Base-by-base conservation (phyloP, 2,113 vertebrate species). In the Sylvilagus bachmani region DNA sequence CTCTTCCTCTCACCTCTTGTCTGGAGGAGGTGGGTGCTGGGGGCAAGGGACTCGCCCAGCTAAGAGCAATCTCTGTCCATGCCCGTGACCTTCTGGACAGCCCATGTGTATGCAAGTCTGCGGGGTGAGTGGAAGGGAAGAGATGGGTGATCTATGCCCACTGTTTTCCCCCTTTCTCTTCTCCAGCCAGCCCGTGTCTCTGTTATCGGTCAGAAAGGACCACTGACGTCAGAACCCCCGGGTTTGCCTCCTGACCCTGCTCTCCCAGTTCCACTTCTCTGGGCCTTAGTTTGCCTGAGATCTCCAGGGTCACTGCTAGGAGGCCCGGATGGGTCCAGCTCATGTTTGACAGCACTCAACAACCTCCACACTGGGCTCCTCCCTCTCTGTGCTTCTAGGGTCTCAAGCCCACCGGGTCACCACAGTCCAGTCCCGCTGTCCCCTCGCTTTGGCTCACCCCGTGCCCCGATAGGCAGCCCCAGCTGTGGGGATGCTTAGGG, bases 221-320 rank as follows among this genome's bases (percentile, higher is more conserved):
- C 5, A 12, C 44, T 4, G 9, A 61, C 13, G 13, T 21, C 6
- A 19, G 62, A 81, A 66, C 14, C 5, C 12, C 1, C 6, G 25
- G 7, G 16, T 22, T 58, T 49, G 5, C 6, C 13, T 78, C 55
- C 79, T 6, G 21, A 12, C 53, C 17, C 22, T 22, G 44, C n/a
- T 36, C n/a, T 38, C 83, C 31, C 36, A 5, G 14, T 29, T 80
- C 77, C 51, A 90, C 24, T 51, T 71, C 64, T 36, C 51, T 22
- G 29, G 66, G 86, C 33, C 77, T 97, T 51, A 55, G 64, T 92
- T 89, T 86, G 62, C 55, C 66, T 53, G 29, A 38, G n/a, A 13
- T 67, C 29, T 69, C 51, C 31, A 36, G 29, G 62, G 58, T 24
- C 6, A 8, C 58, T 24, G 44, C 27, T 6, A 17, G 25, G n/a